phyloP scores from a whole-genome alignment of 2,113 vertebrate genomes.

The Menura novaehollandiae region DNA sequence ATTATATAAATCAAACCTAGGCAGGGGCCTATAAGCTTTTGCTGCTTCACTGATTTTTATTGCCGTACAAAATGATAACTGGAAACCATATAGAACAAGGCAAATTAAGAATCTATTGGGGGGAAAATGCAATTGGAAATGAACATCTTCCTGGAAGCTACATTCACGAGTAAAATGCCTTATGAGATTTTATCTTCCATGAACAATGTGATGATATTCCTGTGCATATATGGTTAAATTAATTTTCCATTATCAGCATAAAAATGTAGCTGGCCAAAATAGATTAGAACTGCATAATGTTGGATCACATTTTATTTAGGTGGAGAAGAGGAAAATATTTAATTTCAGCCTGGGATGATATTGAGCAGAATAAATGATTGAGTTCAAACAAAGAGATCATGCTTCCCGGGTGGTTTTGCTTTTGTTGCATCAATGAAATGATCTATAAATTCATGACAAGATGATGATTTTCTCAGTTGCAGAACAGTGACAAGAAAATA shows the following conservation, averaged over 20 bases:
- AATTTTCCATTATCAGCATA: slow-evolving; percentile 47
- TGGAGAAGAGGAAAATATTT: slow-evolving; percentile 33
- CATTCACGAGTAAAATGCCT: neutral
- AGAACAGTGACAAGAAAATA: neutral
- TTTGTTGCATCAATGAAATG: neutral
- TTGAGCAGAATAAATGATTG: slow-evolving; percentile 17
- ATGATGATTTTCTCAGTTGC: neutral
- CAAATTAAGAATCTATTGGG: slow-evolving; percentile 61
- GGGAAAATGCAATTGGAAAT: slow-evolving; percentile 43
- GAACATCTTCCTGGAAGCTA: slow-evolving; percentile 39
- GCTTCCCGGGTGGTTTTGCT: neutral
- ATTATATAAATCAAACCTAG: slow-evolving; percentile 54
- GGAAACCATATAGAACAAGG: slow-evolving; percentile 61
- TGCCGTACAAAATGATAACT: slow-evolving; percentile 46
- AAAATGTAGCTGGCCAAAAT: slow-evolving; percentile 37
- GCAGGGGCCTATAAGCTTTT: slow-evolving; percentile 21
- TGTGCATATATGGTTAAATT: slow-evolving; percentile 34
- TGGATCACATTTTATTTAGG: slow-evolving; percentile 30
- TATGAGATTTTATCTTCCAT: slow-evolving; percentile 29
- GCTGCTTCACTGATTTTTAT: slow-evolving; percentile 62
- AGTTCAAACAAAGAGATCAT: slow-evolving; percentile 29
- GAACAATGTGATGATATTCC: slow-evolving; percentile 13
- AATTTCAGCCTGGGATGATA: neutral
- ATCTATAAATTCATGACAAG: neutral
- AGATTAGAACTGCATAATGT: slow-evolving; percentile 26